A percentile compares a stretch with the other conserved stretches of the same genome.
Evolutionary conservation across 2,888 invertebrate genomes (phyloP).

Genomic region (Drosophila suboccidentalis): DNA sequence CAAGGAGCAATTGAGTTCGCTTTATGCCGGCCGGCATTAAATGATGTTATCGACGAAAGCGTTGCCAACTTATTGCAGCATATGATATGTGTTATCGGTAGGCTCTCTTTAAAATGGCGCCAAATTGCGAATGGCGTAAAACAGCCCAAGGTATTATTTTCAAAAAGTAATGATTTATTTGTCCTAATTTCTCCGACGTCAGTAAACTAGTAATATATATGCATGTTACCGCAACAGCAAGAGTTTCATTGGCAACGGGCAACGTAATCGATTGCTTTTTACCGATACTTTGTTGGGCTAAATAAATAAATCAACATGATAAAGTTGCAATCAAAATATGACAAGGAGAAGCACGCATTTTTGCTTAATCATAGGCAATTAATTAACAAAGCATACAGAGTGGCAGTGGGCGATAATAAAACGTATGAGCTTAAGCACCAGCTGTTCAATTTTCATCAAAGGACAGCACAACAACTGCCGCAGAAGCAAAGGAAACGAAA

Average conservation of each 20-base stretch:
- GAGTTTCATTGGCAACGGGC: neutral
- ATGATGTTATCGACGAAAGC: neutral
- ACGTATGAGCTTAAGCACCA: slow-evolving; percentile 61
- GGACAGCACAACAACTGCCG: slow-evolving; percentile 11
- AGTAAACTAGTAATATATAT: neutral
- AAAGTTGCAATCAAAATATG: slow-evolving; percentile 45
- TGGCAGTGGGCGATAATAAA: neutral
- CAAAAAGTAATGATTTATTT: slow-evolving; percentile 23
- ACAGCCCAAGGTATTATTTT: slow-evolving; percentile 18
- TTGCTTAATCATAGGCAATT: slow-evolving; percentile 76
- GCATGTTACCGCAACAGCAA: neutral
- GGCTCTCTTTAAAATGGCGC: neutral
- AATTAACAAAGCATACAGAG: slow-evolving; percentile 66
- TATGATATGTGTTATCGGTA: neutral
- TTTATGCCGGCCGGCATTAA: neutral
- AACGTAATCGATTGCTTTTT: slow-evolving; percentile 2
- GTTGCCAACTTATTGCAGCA: neutral
- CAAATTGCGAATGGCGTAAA: neutral
- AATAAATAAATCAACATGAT: slow-evolving; percentile 54
- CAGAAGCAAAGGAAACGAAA: slow-evolving; percentile 46
- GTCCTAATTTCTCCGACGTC: neutral
- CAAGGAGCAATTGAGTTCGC: neutral
- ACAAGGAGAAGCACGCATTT: slow-evolving; percentile 49
- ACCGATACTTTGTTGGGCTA: slow-evolving; percentile 12
- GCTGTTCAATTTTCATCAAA: slow-evolving; percentile 72